Evolutionary conservation across 2,797 vertebrate genomes (phyloP).

Genomic region (Catamblyrhynchus diadema): DNA sequence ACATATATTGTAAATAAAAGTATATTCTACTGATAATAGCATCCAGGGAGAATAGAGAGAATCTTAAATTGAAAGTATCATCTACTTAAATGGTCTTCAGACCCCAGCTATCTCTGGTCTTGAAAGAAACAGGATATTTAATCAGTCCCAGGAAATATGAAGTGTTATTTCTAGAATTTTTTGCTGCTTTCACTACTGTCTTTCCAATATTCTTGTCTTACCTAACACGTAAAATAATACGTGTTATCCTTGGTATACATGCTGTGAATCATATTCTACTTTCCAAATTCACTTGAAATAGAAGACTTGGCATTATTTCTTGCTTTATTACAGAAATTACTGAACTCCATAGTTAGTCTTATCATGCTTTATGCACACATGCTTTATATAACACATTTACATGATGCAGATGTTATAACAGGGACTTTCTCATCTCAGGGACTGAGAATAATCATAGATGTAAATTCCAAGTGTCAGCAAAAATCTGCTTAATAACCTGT

Average conservation of each 20-base stretch:
- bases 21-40: neutral
- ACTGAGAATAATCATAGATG: neutral
- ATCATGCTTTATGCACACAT: neutral
- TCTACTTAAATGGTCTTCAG: neutral
- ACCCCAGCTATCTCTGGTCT: neutral
- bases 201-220: neutral
- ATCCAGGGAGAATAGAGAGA: neutral
- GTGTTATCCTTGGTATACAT: neutral
- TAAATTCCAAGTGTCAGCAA: neutral
- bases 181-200: accelerated
- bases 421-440: neutral
- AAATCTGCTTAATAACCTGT: neutral
- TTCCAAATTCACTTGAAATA: neutral
- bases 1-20: neutral
- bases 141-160: neutral
- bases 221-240: no score
- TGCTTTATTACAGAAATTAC: neutral
- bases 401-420: neutral
- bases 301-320: neutral
- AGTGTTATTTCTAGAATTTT: neutral
- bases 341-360: neutral
- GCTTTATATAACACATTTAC: neutral
- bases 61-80: neutral
- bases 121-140: neutral
- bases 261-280: neutral